A percentile compares a stretch with the other conserved stretches of the same genome.
Evolutionary conservation across 2,888 invertebrate species (phyloP).

Genomic region (Cephus runcator): DNA sequence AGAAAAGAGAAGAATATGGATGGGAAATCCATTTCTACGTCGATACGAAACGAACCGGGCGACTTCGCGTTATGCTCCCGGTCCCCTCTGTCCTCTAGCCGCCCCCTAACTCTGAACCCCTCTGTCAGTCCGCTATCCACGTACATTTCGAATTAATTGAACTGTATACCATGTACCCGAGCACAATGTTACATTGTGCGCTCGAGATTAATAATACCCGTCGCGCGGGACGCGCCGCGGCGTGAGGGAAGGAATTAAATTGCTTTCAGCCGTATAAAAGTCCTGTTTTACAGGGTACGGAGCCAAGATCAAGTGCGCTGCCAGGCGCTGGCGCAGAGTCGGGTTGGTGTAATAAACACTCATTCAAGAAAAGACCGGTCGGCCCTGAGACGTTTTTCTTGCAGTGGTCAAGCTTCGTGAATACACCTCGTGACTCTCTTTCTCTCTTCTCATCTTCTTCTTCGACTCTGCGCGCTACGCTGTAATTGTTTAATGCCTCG

Average conservation of each 20-base stretch:
- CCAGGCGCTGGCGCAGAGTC: conserved; percentile 44
- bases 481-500: no score
- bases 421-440: no score
- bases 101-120: background rate
- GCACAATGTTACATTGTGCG: conserved; percentile 51
- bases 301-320: conserved; percentile 46
- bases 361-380: conserved; percentile 38
- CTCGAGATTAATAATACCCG: conserved; percentile 53
- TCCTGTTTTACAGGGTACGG: conserved; percentile 45
- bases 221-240: conserved; percentile 23
- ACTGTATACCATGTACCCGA: conserved; percentile 40
- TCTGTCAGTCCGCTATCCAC: conserved; percentile 42
- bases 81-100: conserved; percentile 10
- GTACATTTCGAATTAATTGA: conserved; percentile 55
- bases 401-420: conserved; percentile 12
- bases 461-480: no score
- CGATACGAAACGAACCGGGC: conserved; percentile 1
- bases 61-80: conserved; percentile 9
- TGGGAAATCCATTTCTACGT: conserved; percentile 27
- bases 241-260: conserved; percentile 41
- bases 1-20: conserved; percentile 10
- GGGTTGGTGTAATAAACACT: conserved; percentile 45
- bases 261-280: conserved; percentile 47
- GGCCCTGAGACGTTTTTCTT: conserved; percentile 7
- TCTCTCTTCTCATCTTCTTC: no score